Evolutionary conservation across 2,888 invertebrate genomes (phyloP).

Genomic region (Pasiphila rectangulata): DNA sequence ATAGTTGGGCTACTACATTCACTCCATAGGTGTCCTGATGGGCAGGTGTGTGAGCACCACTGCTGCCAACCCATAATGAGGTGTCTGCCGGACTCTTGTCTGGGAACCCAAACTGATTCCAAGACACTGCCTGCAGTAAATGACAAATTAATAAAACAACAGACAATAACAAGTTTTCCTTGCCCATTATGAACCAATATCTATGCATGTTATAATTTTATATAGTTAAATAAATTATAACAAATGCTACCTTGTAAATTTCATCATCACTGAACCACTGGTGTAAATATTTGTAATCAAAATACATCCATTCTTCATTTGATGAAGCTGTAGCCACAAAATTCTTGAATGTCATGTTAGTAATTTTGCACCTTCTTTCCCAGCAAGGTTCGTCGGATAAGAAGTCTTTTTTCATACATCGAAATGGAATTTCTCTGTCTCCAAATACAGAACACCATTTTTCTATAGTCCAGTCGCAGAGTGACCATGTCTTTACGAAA

Average conservation of each 20-base stretch:
- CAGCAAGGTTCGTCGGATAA: slow-evolving; percentile 85
- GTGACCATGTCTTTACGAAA: slow-evolving; percentile 78
- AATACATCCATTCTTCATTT: slow-evolving; percentile 86
- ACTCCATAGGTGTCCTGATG: slow-evolving; percentile 97
- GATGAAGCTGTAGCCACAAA: slow-evolving; percentile 75
- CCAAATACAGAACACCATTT: slow-evolving; percentile 82
- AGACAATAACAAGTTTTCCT: background rate
- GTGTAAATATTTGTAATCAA: slow-evolving; percentile 91
- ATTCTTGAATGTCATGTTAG: slow-evolving; percentile 82
- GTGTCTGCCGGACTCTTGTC: slow-evolving; percentile 84
- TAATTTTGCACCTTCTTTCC: slow-evolving; percentile 86
- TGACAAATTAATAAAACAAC: background rate
- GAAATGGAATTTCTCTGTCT: slow-evolving; percentile 79
- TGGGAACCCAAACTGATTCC: slow-evolving; percentile 86
- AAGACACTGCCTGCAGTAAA: slow-evolving; percentile 61
- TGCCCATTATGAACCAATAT: background rate
- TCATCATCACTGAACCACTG: slow-evolving; percentile 83
- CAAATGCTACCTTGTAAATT: slow-evolving; percentile 76
- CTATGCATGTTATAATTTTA: background rate
- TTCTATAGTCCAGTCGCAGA: slow-evolving; percentile 81
- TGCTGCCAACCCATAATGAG: slow-evolving; percentile 93
- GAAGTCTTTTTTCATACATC: slow-evolving; percentile 65
- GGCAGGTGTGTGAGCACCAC: slow-evolving; percentile 94
- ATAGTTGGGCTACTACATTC: slow-evolving; percentile 94
- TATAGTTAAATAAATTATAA: no score